Base-by-base conservation (phyloP, 2,888 invertebrate species). In the Tinea trinotella region DNA sequence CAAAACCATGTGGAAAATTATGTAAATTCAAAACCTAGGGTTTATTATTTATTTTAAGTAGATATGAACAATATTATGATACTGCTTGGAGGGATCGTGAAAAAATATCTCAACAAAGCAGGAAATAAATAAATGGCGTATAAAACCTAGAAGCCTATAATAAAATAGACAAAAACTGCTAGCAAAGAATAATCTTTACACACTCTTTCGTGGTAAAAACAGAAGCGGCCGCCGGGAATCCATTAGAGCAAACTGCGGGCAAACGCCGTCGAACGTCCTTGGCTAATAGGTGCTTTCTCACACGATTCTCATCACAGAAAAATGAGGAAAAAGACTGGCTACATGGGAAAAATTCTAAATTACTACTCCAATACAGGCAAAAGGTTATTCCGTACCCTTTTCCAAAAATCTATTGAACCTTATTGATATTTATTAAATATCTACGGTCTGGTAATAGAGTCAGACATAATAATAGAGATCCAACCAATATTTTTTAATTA, bases 161-260 rank as follows among this genome's bases (percentile, higher is more conserved):
- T 7, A 30, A 7, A 30, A 2, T 13, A 40, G 40, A 2, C n/a
- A 40, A 35, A 35, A 40, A 40, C 40, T 40, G 40, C 9, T 40
- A 40, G 12, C 13, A 40, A 40, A 40, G 40, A 40, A 40, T 40
- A 40, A 24, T 40, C 40, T 40, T 40, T 40, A 40, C 40, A 7
- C 7, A 35, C 40, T n/a, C 15, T 30, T 40, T 15, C 15, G 40
- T 12, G 13, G 40, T 40, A 40, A 40, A 40, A 40, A 40, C 40
- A 40, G 13, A 40, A 40, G 40, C 40, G 40, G 40, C 13, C 13
- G 44, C 12, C 36, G 17, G 46, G 19, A 19, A 46, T 46, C 46
- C 19, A 46, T 46, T 46, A 46, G 46, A 19, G 46, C 46, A 19
- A 19, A 46, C 46, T 46, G 40, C 40, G 40, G 40, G 40, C 40